These are phyloP conservation scores for Chrosomus eos DNA, from an alignment of 2,797 vertebrate species.

Conservation along the genomic window DNA sequence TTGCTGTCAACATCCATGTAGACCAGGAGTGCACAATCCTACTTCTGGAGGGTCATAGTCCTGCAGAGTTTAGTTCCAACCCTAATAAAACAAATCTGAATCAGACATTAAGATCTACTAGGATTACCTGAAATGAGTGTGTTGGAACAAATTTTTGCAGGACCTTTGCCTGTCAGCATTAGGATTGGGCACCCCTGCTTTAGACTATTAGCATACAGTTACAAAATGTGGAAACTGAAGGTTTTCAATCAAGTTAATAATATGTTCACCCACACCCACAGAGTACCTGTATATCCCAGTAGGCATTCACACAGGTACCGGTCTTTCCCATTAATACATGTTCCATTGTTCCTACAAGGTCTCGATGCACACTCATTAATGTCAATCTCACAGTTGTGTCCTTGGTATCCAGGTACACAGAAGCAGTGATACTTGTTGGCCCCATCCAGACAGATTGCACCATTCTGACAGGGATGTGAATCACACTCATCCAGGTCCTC, in stretches of 20 bases:
- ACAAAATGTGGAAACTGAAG: not conserved
- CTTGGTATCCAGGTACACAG: conserved; percentile 95
- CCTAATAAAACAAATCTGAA: not conserved
- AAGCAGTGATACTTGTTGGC: conserved; percentile 83
- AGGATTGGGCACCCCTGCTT: not conserved
- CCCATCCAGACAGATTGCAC: conserved; percentile 88
- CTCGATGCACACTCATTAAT: conserved; percentile 93
- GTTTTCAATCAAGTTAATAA: not conserved
- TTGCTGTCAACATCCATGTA: not conserved
- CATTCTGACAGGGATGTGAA: conserved; percentile 88
- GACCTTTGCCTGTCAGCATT: not conserved
- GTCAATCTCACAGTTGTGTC: conserved; percentile 91
- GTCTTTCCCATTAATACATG: conserved; percentile 89
- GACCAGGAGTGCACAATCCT: not conserved
- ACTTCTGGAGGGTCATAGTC: not conserved
- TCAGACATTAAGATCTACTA: not conserved
- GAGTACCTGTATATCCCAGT: conserved; percentile 86
- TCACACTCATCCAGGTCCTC: conserved; percentile 81
- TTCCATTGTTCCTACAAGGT: conserved; percentile 89
- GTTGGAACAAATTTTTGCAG: not conserved
- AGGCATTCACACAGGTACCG: conserved; percentile 85
- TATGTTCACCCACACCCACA: not conserved
- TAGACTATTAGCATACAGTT: not conserved
- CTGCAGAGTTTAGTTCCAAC: not conserved
- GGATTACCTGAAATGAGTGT: not conserved